Evolutionary conservation across 2,888 invertebrate genomes (phyloP).

Genomic region (Punctoribates punctum): DNA sequence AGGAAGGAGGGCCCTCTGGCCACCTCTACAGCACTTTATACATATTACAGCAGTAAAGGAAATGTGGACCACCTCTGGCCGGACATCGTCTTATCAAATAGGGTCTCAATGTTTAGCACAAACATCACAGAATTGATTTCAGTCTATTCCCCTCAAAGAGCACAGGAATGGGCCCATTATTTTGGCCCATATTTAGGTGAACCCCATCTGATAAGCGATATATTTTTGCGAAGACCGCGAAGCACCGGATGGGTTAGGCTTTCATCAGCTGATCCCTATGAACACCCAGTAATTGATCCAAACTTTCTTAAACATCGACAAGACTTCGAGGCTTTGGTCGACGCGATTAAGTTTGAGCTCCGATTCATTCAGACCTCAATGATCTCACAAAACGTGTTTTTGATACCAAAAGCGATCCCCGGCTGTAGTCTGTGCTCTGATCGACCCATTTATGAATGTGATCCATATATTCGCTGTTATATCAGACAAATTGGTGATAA

Average conservation of each 20-base stretch:
- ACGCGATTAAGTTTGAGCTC: not conserved
- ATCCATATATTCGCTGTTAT: not conserved
- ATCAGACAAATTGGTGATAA: not conserved
- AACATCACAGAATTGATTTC: not conserved
- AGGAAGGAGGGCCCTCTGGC: not conserved
- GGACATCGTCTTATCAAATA: not conserved
- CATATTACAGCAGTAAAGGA: not conserved
- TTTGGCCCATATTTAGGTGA: not conserved
- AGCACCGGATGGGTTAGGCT: not conserved
- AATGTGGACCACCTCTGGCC: not conserved
- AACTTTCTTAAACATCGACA: not conserved
- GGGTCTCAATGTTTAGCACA: not conserved
- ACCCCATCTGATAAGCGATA: not conserved
- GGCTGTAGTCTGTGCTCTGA: not conserved
- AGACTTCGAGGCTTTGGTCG: not conserved
- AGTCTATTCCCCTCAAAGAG: not conserved
- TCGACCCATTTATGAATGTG: not conserved
- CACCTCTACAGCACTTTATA: not conserved
- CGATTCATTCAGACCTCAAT: not conserved
- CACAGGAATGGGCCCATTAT: not conserved
- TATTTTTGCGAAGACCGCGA: not conserved
- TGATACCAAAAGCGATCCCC: not conserved
- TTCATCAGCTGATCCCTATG: not conserved
- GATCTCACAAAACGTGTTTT: not conserved
- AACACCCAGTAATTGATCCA: not conserved